phyloP scores from a whole-genome alignment of 2,888 invertebrate genomes.

The Cheilosia soror region DNA sequence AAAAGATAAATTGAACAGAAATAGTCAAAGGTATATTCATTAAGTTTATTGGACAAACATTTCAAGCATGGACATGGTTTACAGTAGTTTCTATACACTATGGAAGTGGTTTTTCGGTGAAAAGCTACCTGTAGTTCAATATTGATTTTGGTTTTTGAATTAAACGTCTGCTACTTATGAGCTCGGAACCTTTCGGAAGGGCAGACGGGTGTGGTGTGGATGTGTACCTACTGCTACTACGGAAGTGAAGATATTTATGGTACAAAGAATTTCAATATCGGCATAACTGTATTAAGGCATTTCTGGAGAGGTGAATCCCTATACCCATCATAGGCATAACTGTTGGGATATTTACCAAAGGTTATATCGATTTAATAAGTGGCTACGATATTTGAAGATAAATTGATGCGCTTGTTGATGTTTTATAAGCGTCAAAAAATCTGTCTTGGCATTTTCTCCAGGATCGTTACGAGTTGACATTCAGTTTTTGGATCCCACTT shows the following conservation, averaged over 20 bases:
- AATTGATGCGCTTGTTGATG: no score
- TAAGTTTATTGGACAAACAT: conserved; percentile 52
- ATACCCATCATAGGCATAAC: background rate
- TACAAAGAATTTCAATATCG: conserved; percentile 6
- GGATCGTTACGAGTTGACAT: no score
- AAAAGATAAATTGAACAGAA: conserved; percentile 44
- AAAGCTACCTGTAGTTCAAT: conserved; percentile 17
- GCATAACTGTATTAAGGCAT: background rate
- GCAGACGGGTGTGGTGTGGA: no score
- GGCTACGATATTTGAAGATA: no score
- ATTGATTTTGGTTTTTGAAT: conserved; percentile 40
- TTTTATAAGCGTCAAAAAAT: no score
- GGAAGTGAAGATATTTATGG: background rate
- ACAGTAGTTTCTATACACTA: conserved; percentile 22
- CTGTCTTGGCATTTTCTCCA: no score
- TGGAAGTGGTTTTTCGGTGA: background rate
- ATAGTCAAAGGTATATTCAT: conserved; percentile 35
- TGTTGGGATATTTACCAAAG: background rate
- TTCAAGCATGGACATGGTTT: conserved; percentile 34
- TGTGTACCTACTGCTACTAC: no score
- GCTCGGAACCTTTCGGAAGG: no score
- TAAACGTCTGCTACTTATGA: background rate
- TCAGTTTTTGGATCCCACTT: no score
- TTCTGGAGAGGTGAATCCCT: background rate
- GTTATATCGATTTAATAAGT: no score